Evolutionary conservation across 2,888 invertebrate genomes (phyloP).

Genomic region (Cinara cedri): DNA sequence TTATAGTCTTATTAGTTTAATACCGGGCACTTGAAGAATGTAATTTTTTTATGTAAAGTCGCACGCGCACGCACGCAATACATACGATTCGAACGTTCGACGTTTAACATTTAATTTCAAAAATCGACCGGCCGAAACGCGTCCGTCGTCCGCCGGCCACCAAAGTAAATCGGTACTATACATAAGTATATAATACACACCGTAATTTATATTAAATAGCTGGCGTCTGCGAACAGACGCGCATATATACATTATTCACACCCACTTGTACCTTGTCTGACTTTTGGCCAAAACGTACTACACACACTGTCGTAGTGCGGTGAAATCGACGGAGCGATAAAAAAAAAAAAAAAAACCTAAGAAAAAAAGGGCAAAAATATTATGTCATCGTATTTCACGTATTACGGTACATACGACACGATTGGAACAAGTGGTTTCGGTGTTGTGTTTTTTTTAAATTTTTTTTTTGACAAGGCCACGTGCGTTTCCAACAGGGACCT

Average conservation of each 20-base stretch:
- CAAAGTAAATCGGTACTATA: too few species aligned
- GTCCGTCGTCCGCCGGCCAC: too few species aligned
- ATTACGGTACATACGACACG: not conserved
- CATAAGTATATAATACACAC: too few species aligned
- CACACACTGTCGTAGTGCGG: not conserved
- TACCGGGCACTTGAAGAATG: too few species aligned
- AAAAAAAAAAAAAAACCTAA: not conserved
- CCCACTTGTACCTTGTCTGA: slow-evolving; percentile 55
- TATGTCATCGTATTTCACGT: slow-evolving; percentile 44
- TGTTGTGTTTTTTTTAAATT: too few species aligned
- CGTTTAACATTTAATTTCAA: too few species aligned
- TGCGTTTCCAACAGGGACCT: slow-evolving; percentile 43
- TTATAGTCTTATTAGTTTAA: too few species aligned
- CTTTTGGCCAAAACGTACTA: slow-evolving; percentile 52
- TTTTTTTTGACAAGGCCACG: slow-evolving; percentile 44
- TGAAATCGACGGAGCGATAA: slow-evolving; percentile 24
- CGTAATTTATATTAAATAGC: not conserved
- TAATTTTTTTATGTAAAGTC: too few species aligned
- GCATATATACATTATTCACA: slow-evolving; percentile 34
- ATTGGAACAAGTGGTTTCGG: slow-evolving; percentile 50
- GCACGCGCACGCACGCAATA: too few species aligned
- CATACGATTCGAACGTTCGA: too few species aligned
- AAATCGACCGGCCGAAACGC: too few species aligned
- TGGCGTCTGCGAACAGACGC: slow-evolving; percentile 19
- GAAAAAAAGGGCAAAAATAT: slow-evolving; percentile 23